A percentile compares a stretch with the other conserved stretches of the same genome.
Evolutionary conservation across 64 coral and sea anemone genomes (phyloP).

Genomic region (Dendrophyllia cribrosa): DNA sequence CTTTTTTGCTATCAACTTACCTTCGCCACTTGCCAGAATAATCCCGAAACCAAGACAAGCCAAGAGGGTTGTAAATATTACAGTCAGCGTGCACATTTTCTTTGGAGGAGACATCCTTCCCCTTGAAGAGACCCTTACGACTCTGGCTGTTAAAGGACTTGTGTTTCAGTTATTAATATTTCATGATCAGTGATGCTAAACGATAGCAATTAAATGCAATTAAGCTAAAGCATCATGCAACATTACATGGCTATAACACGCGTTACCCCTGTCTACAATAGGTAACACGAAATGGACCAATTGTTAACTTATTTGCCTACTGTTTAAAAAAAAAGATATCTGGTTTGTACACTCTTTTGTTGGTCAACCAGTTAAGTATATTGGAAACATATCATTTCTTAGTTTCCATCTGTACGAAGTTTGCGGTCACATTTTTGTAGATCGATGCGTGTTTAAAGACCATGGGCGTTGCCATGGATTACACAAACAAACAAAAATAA

Average conservation of each 20-base stretch:
- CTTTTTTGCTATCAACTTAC: not conserved
- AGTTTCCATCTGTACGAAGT: not conserved
- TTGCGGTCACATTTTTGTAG: not conserved
- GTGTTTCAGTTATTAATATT: not conserved
- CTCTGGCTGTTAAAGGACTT: not conserved
- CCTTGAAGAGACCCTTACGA: not conserved
- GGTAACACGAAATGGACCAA: too few relatives aligned
- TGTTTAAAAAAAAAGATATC: too few relatives aligned
- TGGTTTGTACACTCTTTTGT: too few relatives aligned
- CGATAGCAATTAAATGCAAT: not conserved
- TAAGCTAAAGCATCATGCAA: not conserved
- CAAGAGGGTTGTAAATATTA: not conserved
- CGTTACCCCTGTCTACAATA: not conserved
- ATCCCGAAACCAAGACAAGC: not conserved
- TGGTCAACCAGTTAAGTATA: too few relatives aligned
- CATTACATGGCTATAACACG: not conserved
- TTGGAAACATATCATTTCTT: too few relatives aligned
- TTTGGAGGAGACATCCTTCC: not conserved
- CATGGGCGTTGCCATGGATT: not conserved
- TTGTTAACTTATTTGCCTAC: too few relatives aligned
- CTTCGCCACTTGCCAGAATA: not conserved
- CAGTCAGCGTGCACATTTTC: not conserved
- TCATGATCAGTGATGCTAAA: not conserved
- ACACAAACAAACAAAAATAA: not conserved
- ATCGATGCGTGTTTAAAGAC: not conserved